Evolutionary conservation across 1,140 invertebrate genomes (phyloP), one percentile per base, ranked within the genome.

Genomic region (Cheumatopsyche charites): DNA sequence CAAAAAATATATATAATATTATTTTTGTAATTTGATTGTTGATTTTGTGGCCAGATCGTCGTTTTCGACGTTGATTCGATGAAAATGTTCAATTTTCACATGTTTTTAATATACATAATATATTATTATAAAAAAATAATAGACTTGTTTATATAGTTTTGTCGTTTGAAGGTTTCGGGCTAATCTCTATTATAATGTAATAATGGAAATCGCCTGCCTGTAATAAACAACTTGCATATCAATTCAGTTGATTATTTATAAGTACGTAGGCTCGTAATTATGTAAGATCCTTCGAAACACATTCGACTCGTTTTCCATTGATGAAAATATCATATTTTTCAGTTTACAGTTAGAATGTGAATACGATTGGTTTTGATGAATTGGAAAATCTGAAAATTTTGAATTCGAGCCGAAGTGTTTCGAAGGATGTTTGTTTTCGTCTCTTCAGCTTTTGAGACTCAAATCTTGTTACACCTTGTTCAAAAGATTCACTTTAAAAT

Each of bases 181-280:
- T 52, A 52, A 17, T 52, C n/a, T 52, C 67, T 67, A 41, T 45
- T 36, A 36, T 9, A 36, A 36, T 36, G 9, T 36, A 43, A 55
- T 63, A 43, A 63, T 67, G 42, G 58, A 71, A 47, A 61, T 36
- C 19, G 62, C 71, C 71, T 70, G 71, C 74, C 74, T 72, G 55
- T 58, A 70, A 75, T 72, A 72, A 58, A 73, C 62, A 45, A 72
- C 69, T 75, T 75, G 74, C 74, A 75, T 75, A 75, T 75, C 74
- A 75, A 70, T 75, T 75, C 68, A 73, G 74, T 75, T 75, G 74
- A 75, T 71, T 75, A 75, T 71, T 75, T 75, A 67, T 75, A 75
- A 75, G 74, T 55, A 68, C 13, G 21, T 68, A 68, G 65, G 43
- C 65, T 67, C 47, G 42, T 68, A 68, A 43, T 68, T 55, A 55